Percentiles rank a stretch among this genome's conserved stretches.
phyloP scores from a whole-genome alignment of 2,888 invertebrate species.

The Helicoverpa assulta region DNA sequence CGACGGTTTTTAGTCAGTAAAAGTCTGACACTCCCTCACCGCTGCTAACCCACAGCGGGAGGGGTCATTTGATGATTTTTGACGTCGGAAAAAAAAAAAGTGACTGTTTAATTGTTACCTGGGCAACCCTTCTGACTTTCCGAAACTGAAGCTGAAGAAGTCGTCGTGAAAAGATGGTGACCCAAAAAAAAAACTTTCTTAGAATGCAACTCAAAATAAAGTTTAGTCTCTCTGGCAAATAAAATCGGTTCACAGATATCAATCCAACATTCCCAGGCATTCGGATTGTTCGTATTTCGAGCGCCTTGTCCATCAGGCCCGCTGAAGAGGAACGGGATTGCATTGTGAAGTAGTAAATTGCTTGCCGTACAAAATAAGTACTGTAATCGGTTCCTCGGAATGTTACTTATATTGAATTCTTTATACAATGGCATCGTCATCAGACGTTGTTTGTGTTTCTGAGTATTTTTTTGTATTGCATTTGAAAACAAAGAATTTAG shows the following conservation, averaged over 20 bases:
- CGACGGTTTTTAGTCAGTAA: too few species aligned
- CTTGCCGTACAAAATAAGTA: conserved; percentile 51
- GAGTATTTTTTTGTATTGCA: neutral
- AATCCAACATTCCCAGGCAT: conserved; percentile 3
- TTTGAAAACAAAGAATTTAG: neutral
- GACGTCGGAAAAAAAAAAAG: too few species aligned
- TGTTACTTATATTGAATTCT: conserved; percentile 29
- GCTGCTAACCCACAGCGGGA: too few species aligned
- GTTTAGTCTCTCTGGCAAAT: neutral
- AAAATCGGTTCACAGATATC: neutral
- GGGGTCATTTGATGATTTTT: too few species aligned
- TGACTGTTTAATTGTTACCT: too few species aligned
- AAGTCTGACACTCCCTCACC: too few species aligned
- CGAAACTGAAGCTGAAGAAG: too few species aligned
- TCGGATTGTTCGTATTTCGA: conserved; percentile 26
- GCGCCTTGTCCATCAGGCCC: conserved; percentile 49
- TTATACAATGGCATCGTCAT: conserved; percentile 24
- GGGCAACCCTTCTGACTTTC: too few species aligned
- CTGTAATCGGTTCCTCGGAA: conserved; percentile 49
- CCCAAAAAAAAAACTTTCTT: too few species aligned
- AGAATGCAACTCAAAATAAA: too few species aligned
- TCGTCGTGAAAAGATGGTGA: too few species aligned
- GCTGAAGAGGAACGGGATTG: conserved; percentile 58
- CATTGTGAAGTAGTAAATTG: conserved; percentile 64
- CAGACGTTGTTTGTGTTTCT: neutral